Conservation (phyloP, 2,797 vertebrate species). For the Okamejei kenojei region DNA sequence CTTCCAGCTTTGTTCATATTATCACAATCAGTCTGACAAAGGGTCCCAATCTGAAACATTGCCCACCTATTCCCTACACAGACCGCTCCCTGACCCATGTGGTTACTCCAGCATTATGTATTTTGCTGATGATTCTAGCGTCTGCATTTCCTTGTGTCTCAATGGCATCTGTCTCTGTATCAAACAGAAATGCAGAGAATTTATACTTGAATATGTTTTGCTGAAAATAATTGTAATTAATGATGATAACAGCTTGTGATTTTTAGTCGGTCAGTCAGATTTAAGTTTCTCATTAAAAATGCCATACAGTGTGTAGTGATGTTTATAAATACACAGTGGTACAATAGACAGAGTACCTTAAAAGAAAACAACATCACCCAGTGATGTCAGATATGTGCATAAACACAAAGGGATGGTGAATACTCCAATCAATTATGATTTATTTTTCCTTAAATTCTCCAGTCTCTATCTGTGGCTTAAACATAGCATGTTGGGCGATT, state of each 20-base stretch:
- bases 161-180: conserved; percentile 47
- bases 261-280: not conserved
- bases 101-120: too few relatives aligned
- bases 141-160: not conserved
- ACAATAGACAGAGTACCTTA: not conserved
- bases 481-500: not conserved
- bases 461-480: not conserved
- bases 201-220: not conserved
- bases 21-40: too few relatives aligned
- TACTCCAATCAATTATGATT: not conserved
- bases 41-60: too few relatives aligned
- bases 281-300: not conserved
- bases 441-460: conserved; percentile 28
- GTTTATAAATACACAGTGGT: too few relatives aligned
- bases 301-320: too few relatives aligned
- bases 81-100: too few relatives aligned
- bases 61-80: too few relatives aligned
- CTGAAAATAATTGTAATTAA: not conserved
- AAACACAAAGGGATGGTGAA: not conserved
- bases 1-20: too few relatives aligned
- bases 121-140: too few relatives aligned
- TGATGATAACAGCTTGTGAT: not conserved
- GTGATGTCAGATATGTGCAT: conserved; percentile 18
- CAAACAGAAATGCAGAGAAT: conserved; percentile 37
- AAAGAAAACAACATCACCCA: not conserved